These are phyloP conservation scores for Dipodomys merriami DNA, from an alignment of 2,113 vertebrate genomes.

Conservation along the genomic window DNA sequence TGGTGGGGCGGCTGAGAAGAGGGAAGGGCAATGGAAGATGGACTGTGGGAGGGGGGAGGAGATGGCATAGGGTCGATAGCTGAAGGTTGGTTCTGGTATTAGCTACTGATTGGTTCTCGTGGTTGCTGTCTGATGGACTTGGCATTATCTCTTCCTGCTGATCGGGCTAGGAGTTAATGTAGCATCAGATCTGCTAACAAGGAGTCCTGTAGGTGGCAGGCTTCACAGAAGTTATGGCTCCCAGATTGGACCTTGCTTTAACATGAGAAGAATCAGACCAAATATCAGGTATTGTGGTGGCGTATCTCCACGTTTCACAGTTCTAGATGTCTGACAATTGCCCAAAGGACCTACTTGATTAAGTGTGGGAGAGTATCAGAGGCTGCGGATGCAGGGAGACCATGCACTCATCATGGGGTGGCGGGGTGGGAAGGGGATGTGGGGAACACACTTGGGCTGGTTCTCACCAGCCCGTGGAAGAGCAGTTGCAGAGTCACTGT, in stretches of 20 bases:
- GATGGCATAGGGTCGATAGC: neutral
- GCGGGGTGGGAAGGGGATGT: no score
- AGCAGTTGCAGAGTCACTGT: neutral
- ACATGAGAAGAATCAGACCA: neutral
- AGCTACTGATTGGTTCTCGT: no score
- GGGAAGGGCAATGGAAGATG: neutral
- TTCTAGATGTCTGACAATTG: rapidly evolving
- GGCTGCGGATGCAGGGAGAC: no score
- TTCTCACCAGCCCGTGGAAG: neutral
- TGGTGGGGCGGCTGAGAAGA: neutral
- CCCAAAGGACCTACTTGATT: neutral
- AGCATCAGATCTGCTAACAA: neutral
- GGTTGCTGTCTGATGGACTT: neutral
- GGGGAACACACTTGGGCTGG: rapidly evolving
- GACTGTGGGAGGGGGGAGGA: no score
- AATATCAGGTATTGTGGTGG: rapidly evolving
- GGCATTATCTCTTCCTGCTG: neutral
- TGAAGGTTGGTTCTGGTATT: neutral
- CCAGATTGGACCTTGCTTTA: no score
- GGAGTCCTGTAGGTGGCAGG: neutral
- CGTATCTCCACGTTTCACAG: neutral
- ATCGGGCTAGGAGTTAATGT: neutral
- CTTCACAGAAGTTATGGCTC: neutral
- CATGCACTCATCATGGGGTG: no score
- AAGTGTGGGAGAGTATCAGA: neutral